phyloP scores from a whole-genome alignment of 2,888 invertebrate genomes.

The Phaedon cochleariae region DNA sequence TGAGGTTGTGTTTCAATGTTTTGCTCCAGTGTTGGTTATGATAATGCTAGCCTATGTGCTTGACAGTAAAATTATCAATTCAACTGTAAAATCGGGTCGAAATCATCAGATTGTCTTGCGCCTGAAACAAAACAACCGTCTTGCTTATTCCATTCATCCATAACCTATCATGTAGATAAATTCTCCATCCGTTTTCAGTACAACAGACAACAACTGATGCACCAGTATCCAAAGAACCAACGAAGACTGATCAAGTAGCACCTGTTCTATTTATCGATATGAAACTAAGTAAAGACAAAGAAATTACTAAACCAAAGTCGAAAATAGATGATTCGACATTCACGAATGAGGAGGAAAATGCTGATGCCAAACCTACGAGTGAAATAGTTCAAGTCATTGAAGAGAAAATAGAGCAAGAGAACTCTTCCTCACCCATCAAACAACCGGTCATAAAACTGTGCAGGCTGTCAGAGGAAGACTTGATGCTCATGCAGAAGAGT shows the following conservation, averaged over 20 bases:
- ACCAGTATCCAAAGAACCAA: slow-evolving; percentile 18
- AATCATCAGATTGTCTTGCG: no score
- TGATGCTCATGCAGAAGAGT: slow-evolving; percentile 68
- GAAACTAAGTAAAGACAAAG: slow-evolving; percentile 19
- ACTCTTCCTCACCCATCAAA: slow-evolving; percentile 52
- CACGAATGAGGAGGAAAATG: slow-evolving; percentile 6
- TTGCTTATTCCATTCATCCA: no score
- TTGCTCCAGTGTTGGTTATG: no score
- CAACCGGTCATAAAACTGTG: slow-evolving; percentile 71
- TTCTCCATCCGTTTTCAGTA: slow-evolving; percentile 5
- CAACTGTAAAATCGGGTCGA: no score
- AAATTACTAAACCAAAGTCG: slow-evolving; percentile 18
- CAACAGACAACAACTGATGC: slow-evolving; percentile 16
- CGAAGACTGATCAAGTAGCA: slow-evolving; percentile 31
- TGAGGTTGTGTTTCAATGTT: no score
- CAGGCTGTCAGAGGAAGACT: slow-evolving; percentile 66
- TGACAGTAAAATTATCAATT: no score
- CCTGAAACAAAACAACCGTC: no score
- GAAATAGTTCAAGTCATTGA: slow-evolving; percentile 4
- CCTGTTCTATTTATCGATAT: slow-evolving; percentile 19
- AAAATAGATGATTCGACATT: slow-evolving; percentile 19
- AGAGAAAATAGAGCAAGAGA: slow-evolving; percentile 3
- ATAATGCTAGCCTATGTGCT: no score
- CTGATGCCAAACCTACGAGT: slow-evolving; percentile 1
- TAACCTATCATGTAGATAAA: no score